These are phyloP conservation scores for Tetragonisca angustula DNA, from an alignment of 2,888 invertebrate species.

Conservation along the genomic window DNA sequence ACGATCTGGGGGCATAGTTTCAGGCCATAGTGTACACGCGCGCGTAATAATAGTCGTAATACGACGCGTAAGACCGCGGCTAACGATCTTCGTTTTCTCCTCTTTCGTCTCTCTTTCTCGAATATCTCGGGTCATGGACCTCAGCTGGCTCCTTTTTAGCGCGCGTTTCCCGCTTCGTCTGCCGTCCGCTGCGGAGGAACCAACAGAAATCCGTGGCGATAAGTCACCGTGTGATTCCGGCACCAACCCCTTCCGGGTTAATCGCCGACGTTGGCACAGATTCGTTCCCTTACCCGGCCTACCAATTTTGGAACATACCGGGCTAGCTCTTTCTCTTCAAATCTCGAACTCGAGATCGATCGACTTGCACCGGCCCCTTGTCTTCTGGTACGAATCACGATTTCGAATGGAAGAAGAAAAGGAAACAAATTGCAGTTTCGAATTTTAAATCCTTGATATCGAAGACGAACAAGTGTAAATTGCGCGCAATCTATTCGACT, in stretches of 20 bases:
- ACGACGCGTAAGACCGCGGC: slow-evolving; percentile 64
- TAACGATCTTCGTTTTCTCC: slow-evolving; percentile 65
- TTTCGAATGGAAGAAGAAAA: too few species aligned
- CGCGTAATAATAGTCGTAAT: slow-evolving; percentile 73
- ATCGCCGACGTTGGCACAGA: slow-evolving; percentile 57
- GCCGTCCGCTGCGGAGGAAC: slow-evolving; percentile 42
- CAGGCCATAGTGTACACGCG: slow-evolving; percentile 57
- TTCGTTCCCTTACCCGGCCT: slow-evolving; percentile 14
- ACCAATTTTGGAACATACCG: slow-evolving; percentile 31
- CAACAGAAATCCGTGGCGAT: slow-evolving; percentile 57
- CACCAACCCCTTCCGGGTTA: slow-evolving; percentile 67
- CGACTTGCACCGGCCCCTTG: not conserved
- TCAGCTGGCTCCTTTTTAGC: slow-evolving; percentile 61
- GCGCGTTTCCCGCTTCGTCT: slow-evolving; percentile 54
- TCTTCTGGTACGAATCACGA: too few species aligned
- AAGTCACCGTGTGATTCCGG: slow-evolving; percentile 60
- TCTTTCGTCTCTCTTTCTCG: slow-evolving; percentile 49
- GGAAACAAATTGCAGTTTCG: too few species aligned
- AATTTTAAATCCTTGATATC: too few species aligned
- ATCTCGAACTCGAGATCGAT: not conserved
- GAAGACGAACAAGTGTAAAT: too few species aligned
- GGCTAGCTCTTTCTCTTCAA: not conserved
- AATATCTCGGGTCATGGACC: slow-evolving; percentile 71
- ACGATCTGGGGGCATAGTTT: slow-evolving; percentile 56
- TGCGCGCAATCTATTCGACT: too few species aligned